Evolutionary conservation across 2,113 vertebrate genomes (phyloP), one percentile per base, ranked within the genome.

Genomic region (Corythornis cristatus): DNA sequence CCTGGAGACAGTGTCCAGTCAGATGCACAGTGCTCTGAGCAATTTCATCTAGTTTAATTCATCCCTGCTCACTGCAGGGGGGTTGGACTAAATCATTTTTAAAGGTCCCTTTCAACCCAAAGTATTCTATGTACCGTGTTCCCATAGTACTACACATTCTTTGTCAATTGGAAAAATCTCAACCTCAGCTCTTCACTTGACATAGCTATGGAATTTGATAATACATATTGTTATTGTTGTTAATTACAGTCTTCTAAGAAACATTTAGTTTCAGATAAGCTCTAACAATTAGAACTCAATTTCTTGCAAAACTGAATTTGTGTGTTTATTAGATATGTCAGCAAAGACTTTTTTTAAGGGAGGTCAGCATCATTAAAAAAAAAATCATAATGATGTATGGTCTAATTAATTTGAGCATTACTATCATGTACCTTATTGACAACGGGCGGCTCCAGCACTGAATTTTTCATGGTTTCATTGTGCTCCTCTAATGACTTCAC

Each of bases 401-500:
- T 94, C 81, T 86, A 88, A 90, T 80, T 91, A 91, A 90, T 80
- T 91, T 94, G 72, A 97, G 73, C 70, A 92, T 83, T 70, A 86
- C 31, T 79, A 43, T 58, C 91, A 46, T 97, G 96, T 99, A 99
- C 99, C 99, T 99, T 99, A 97, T 97, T 97, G 97, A 96, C 40
- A 97, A 97, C 95, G 51, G 97, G 96, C 83, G 98, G 98, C 93
- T 98, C 98, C 97, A 96, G 93, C 96, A 98, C 96, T 97, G 98
- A 98, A 98, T 94, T 98, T 99, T 98, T 99, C 97, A 98, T 95
- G 97, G 89, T 96, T 97, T 99, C 99, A 97, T 67, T 98, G 97
- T 96, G 98, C 94, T 99, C 98, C 97, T 98, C 98, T 97, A 98
- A 95, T 90, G 97, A 98, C 99, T 99, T 98, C 97, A 97, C 96